A percentile compares a stretch with the other conserved stretches of the same genome.
Evolutionary conservation across 2,888 invertebrate species (phyloP).

Genomic region (Tipula lateralis): DNA sequence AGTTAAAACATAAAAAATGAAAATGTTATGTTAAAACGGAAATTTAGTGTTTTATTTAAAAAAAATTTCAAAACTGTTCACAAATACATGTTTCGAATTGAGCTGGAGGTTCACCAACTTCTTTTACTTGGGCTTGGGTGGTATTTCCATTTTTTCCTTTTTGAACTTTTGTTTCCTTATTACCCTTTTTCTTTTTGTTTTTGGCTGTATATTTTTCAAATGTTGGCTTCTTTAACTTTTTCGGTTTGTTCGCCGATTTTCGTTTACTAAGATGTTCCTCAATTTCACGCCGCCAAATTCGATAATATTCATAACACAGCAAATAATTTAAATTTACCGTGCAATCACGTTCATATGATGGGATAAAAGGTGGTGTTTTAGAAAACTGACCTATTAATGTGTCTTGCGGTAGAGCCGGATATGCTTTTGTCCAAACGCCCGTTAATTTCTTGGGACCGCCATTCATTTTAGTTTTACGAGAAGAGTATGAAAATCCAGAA

Average conservation of each 20-base stretch:
- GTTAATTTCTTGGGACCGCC: background rate
- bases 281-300: background rate
- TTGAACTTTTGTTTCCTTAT: background rate
- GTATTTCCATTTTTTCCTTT: background rate
- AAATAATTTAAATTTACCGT: conserved; percentile 26
- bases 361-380: background rate
- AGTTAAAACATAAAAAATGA: background rate
- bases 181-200: background rate
- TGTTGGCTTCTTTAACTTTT: conserved; percentile 20
- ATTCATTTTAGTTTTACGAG: background rate
- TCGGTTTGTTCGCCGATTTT: background rate
- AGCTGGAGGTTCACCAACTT: background rate
- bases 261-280: background rate
- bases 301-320: conserved; percentile 12
- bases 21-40: background rate
- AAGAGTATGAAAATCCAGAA: background rate
- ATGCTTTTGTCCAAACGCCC: background rate
- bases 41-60: background rate
- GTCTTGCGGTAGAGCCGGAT: background rate
- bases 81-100: background rate
- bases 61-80: background rate
- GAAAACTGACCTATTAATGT: background rate
- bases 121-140: background rate
- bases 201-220: background rate
- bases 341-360: conserved; percentile 24